phyloP scores from a whole-genome alignment of 2,797 vertebrate genomes.

The Sitta carolinensis region DNA sequence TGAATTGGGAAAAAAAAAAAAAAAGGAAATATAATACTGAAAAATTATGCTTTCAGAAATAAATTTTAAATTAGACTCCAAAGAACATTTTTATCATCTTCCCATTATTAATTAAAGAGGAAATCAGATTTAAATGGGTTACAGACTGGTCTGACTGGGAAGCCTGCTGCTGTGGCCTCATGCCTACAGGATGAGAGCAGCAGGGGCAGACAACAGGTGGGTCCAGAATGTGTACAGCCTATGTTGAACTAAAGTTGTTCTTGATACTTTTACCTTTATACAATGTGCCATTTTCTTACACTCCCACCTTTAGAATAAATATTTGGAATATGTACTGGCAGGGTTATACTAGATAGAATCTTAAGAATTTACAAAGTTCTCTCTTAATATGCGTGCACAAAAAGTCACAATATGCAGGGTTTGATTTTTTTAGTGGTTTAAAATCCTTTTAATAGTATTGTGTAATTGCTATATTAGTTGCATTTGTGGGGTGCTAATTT shows the following conservation, averaged over 20 bases:
- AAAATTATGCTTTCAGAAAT: constrained; percentile 25
- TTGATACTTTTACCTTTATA: not conserved
- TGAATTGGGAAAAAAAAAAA: not conserved
- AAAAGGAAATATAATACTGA: not conserved
- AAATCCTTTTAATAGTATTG: constrained; percentile 41
- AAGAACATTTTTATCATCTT: not conserved
- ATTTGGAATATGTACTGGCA: not conserved
- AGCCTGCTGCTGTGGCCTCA: not conserved
- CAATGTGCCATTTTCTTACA: not conserved
- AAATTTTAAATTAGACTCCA: not conserved
- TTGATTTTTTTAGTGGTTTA: constrained; percentile 52
- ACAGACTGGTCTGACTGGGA: not conserved
- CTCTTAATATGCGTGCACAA: not conserved
- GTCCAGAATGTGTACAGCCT: no score
- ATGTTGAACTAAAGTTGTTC: not conserved
- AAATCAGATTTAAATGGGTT: not conserved
- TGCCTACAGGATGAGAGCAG: not conserved
- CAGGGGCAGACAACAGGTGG: not conserved
- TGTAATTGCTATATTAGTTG: constrained; percentile 50
- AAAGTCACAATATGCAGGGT: not conserved
- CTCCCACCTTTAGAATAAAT: not conserved
- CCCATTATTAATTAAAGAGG: not conserved
- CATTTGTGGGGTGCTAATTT: constrained; percentile 56
- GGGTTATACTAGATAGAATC: not conserved
- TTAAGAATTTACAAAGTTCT: not conserved